A percentile compares a stretch with the other conserved stretches of the same genome.
These are phyloP conservation scores for Drosophila littoralis DNA, from an alignment of 1,140 invertebrate genomes.

Conservation along the genomic window DNA sequence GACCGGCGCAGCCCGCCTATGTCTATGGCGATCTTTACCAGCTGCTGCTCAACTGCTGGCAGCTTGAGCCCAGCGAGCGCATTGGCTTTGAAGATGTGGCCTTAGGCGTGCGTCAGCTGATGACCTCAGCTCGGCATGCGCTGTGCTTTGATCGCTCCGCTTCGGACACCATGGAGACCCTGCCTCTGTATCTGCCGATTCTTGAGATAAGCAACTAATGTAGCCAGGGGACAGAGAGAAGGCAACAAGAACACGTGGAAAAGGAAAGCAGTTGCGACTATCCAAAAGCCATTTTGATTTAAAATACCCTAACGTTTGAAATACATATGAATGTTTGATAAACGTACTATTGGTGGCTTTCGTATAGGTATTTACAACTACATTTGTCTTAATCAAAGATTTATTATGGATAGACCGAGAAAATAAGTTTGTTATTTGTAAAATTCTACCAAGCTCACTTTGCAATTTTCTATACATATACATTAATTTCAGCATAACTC, in stretches of 20 bases:
- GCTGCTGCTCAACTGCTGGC: slow-evolving; percentile 93
- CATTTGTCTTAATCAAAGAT: background rate
- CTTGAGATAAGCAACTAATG: slow-evolving; percentile 59
- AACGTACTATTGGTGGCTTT: background rate
- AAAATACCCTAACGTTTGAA: background rate
- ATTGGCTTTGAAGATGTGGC: slow-evolving; percentile 88
- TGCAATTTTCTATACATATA: too few species aligned
- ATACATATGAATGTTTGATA: background rate
- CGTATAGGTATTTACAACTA: background rate
- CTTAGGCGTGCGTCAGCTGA: slow-evolving; percentile 80
- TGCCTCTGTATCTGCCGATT: slow-evolving; percentile 81
- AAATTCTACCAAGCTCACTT: background rate
- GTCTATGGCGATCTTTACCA: slow-evolving; percentile 92
- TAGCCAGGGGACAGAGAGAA: background rate
- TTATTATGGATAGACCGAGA: background rate
- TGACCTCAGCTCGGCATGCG: slow-evolving; percentile 81
- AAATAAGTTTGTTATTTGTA: background rate
- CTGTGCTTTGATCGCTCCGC: slow-evolving; percentile 68
- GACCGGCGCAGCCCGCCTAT: slow-evolving; percentile 89
- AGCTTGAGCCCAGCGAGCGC: slow-evolving; percentile 91
- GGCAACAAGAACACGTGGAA: background rate
- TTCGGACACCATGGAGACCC: slow-evolving; percentile 51
- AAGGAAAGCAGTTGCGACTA: background rate
- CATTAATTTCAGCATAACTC: too few species aligned
- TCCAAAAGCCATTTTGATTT: background rate